Percentiles rank a stretch among this genome's conserved stretches.
Conservation (phyloP, 2,797 vertebrate genomes). For the Oreochromis grahami region DNA sequence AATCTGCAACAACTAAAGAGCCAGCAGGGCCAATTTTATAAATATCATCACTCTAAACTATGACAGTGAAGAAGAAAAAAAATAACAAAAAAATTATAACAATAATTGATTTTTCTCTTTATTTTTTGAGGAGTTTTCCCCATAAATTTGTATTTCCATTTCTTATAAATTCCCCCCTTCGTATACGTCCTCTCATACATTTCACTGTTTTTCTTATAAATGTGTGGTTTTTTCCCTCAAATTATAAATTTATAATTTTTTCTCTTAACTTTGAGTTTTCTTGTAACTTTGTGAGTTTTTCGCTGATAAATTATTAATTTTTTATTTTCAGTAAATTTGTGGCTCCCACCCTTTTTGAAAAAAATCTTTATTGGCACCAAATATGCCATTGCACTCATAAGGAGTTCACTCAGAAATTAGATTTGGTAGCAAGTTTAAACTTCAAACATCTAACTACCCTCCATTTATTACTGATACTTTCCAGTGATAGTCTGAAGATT, state of each 20-base stretch:
- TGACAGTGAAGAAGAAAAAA: neutral
- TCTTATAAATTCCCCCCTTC: neutral
- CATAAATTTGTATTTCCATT: neutral
- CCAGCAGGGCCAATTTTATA: neutral
- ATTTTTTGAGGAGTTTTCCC: neutral
- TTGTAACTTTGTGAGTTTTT: neutral
- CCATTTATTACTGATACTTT: neutral
- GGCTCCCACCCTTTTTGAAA: rapidly evolving
- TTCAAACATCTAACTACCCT: neutral
- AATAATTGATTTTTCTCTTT: neutral
- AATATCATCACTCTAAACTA: neutral
- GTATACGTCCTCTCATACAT: neutral
- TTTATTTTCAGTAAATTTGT: neutral
- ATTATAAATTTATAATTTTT: neutral
- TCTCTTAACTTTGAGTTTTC: neutral
- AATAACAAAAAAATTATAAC: neutral
- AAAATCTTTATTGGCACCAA: neutral
- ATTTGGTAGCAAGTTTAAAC: neutral
- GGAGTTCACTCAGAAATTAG: neutral
- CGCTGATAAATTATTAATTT: neutral
- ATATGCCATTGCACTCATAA: neutral
- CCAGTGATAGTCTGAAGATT: neutral
- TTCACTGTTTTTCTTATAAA: neutral
- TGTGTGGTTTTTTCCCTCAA: neutral
- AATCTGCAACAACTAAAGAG: neutral